Conservation (phyloP, 2,113 vertebrate genomes). For the Antechinus flavipes region DNA sequence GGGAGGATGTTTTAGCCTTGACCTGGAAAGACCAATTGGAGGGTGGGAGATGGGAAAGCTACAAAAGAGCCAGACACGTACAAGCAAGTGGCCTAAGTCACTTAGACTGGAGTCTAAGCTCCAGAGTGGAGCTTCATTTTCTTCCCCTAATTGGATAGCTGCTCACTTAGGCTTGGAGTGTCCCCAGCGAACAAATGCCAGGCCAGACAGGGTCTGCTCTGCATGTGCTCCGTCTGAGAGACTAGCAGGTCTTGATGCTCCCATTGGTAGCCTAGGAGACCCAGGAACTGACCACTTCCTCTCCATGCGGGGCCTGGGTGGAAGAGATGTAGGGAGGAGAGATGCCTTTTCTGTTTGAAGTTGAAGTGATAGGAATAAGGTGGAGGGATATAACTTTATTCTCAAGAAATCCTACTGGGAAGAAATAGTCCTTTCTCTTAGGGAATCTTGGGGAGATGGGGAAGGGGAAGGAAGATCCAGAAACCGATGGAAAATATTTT, state of each 20-base stretch:
- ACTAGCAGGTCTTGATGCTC: neutral
- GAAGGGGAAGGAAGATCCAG: neutral
- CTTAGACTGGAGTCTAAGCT: no score
- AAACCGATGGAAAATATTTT: neutral
- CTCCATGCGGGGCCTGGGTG: neutral
- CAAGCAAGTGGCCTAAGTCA: neutral
- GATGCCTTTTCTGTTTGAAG: neutral
- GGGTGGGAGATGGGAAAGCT: neutral
- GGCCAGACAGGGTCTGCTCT: neutral
- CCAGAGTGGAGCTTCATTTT: neutral
- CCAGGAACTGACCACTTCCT: neutral
- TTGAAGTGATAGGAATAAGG: neutral
- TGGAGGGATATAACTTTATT: neutral
- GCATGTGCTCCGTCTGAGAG: neutral
- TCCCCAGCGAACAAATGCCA: slow-evolving; percentile 1
- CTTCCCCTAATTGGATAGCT: slow-evolving; percentile 47
- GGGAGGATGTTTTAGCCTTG: neutral
- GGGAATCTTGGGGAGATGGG: neutral
- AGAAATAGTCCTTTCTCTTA: neutral
- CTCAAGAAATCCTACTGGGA: neutral
- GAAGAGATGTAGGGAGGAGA: neutral
- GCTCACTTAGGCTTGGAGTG: slow-evolving; percentile 32
- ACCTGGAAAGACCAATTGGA: neutral
- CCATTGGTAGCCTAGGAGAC: neutral
- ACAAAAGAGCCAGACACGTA: neutral